phyloP scores from a whole-genome alignment of 2,888 invertebrate species.

The Ophion ellenae region DNA sequence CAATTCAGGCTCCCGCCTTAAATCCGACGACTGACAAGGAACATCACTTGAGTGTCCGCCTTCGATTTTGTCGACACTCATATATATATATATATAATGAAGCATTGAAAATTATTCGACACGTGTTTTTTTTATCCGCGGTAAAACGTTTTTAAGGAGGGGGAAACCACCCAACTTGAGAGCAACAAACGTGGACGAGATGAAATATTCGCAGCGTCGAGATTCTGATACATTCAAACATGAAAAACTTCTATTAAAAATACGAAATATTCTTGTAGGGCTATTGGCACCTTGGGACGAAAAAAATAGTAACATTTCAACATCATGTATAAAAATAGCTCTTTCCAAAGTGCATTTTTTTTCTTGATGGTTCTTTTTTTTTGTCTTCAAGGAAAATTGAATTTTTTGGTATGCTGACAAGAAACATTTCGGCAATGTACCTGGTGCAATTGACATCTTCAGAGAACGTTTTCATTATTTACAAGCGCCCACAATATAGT shows the following conservation, averaged over 20 bases:
- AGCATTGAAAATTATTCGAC: too few relatives aligned
- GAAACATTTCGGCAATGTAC: neutral
- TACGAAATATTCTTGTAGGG: too few relatives aligned
- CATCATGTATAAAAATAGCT: neutral
- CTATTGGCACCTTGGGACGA: too few relatives aligned
- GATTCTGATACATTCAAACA: neutral
- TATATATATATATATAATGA: too few relatives aligned
- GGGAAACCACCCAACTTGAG: too few relatives aligned
- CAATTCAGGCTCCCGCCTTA: too few relatives aligned
- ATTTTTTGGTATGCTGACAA: neutral
- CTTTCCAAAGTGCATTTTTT: neutral
- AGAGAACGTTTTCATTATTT: neutral
- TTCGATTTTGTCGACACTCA: too few relatives aligned
- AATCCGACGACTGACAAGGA: too few relatives aligned
- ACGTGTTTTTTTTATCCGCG: too few relatives aligned
- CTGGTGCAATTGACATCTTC: neutral
- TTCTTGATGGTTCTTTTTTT: neutral
- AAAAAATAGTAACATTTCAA: neutral
- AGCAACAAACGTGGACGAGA: neutral
- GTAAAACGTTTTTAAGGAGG: too few relatives aligned
- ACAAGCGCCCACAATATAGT: neutral
- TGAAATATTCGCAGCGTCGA: neutral
- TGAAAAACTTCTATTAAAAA: too few relatives aligned
- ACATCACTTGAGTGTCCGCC: too few relatives aligned
- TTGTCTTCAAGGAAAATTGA: neutral